Percentiles rank a stretch among this genome's conserved stretches.
Evolutionary conservation across 2,797 vertebrate species (phyloP).

Genomic region (Centroberyx gerrardi): DNA sequence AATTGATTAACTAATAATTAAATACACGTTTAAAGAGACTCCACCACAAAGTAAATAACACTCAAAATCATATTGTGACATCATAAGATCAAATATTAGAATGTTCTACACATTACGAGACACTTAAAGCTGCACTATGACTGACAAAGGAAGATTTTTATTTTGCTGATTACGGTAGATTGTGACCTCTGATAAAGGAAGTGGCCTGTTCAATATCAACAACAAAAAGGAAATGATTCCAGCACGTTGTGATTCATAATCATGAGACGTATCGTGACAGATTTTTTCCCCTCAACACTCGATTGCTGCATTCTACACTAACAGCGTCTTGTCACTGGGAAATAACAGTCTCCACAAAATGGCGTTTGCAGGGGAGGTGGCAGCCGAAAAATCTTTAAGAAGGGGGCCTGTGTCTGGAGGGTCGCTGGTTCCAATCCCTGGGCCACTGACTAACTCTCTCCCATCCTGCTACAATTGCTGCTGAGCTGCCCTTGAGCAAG

Average conservation of each 20-base stretch:
- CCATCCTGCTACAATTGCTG: background rate
- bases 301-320: background rate
- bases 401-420: background rate
- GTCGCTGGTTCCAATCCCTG: background rate
- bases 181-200: too few relatives aligned
- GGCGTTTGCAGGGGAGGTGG: background rate
- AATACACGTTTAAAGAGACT: too few relatives aligned
- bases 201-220: background rate
- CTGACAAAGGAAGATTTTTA: too few relatives aligned
- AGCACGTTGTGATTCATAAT: conserved; percentile 26
- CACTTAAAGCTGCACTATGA: too few relatives aligned
- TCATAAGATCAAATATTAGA: too few relatives aligned
- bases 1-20: too few relatives aligned
- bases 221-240: conserved; percentile 8
- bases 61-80: too few relatives aligned
- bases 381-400: too few relatives aligned
- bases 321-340: background rate
- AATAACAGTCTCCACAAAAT: background rate
- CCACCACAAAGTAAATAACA: too few relatives aligned
- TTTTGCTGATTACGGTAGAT: too few relatives aligned
- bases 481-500: background rate
- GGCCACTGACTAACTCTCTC: background rate
- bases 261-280: conserved; percentile 15
- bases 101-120: too few relatives aligned
- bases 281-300: background rate